Conservation (phyloP, 2,797 vertebrate species). For the Sebastes itinus region DNA sequence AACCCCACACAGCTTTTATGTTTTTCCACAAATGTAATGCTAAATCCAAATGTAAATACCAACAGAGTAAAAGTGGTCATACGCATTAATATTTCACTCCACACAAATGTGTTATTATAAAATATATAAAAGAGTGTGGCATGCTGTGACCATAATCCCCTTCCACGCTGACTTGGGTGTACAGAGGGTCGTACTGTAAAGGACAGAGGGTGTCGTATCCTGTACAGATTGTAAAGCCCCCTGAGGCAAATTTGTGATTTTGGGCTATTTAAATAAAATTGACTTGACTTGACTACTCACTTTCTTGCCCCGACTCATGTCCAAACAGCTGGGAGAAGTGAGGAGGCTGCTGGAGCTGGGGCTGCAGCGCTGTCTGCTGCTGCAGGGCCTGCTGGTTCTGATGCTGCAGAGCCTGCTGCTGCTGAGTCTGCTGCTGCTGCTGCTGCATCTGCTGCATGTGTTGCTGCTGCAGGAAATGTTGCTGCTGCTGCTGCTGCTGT, state of each 20-base stretch:
- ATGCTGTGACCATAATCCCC: neutral
- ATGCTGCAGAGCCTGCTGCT: slow-evolving; percentile 69
- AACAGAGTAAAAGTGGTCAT: neutral
- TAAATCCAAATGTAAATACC: neutral
- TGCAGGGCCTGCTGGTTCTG: slow-evolving; percentile 78
- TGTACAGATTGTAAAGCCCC: too few species aligned
- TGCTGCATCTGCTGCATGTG: slow-evolving; percentile 74
- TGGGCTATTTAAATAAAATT: too few species aligned
- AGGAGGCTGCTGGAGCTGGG: slow-evolving; percentile 78
- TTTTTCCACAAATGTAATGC: neutral
- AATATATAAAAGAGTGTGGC: neutral
- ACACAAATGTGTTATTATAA: neutral
- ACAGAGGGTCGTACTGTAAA: too few species aligned
- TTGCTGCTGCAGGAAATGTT: slow-evolving; percentile 77
- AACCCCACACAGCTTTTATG: neutral
- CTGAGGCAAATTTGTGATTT: too few species aligned
- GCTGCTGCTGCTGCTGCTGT: slow-evolving; percentile 75
- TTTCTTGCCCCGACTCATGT: slow-evolving; percentile 90
- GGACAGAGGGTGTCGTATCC: too few species aligned
- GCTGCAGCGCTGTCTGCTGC: slow-evolving; percentile 70
- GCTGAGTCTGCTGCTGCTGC: slow-evolving; percentile 70
- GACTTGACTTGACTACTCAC: slow-evolving; percentile 80
- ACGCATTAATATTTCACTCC: neutral
- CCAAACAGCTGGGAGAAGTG: slow-evolving; percentile 89
- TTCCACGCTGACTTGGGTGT: neutral